Percentiles rank a stretch among this genome's conserved stretches.
phyloP scores from a whole-genome alignment of 2,888 invertebrate genomes.

The Hemithea aestivaria region DNA sequence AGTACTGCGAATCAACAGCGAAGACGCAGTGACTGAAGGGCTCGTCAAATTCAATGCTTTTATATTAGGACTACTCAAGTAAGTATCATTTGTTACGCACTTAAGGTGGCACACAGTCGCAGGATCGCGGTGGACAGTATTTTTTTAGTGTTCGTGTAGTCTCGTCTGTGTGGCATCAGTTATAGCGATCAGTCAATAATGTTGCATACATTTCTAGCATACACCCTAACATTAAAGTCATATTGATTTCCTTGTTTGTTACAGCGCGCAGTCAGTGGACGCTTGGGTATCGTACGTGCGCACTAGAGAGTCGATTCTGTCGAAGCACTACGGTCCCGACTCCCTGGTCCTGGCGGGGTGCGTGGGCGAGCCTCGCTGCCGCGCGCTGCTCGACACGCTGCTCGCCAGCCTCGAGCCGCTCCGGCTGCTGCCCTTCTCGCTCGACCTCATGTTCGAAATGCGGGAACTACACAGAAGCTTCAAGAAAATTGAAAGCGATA shows the following conservation, averaged over 20 bases:
- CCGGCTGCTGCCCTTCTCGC: conserved; percentile 87
- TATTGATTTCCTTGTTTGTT: conserved; percentile 2
- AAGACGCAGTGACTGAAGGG: conserved; percentile 90
- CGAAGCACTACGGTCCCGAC: conserved; percentile 87
- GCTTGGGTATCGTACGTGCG: conserved; percentile 93
- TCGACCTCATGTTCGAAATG: conserved; percentile 90
- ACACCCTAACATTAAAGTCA: too few species aligned
- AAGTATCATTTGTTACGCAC: conserved; percentile 49
- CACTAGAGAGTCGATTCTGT: conserved; percentile 88
- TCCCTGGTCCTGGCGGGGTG: conserved; percentile 85
- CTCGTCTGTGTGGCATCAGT: too few species aligned
- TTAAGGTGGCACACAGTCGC: too few species aligned
- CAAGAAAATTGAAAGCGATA: conserved; percentile 81
- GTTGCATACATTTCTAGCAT: too few species aligned
- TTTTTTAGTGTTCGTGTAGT: too few species aligned
- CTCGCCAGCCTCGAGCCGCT: conserved; percentile 88
- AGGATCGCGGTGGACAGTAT: too few species aligned
- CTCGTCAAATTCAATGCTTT: conserved; percentile 94
- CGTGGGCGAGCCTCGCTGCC: conserved; percentile 75
- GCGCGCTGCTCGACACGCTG: conserved; percentile 84
- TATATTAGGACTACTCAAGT: conserved; percentile 91
- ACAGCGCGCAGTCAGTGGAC: conserved; percentile 90
- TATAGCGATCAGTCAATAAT: too few species aligned
- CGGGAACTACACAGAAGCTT: conserved; percentile 87
- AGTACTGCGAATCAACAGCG: conserved; percentile 89